Conservation (phyloP, 2,888 invertebrate species). For the Nephrotoma flavescens region DNA sequence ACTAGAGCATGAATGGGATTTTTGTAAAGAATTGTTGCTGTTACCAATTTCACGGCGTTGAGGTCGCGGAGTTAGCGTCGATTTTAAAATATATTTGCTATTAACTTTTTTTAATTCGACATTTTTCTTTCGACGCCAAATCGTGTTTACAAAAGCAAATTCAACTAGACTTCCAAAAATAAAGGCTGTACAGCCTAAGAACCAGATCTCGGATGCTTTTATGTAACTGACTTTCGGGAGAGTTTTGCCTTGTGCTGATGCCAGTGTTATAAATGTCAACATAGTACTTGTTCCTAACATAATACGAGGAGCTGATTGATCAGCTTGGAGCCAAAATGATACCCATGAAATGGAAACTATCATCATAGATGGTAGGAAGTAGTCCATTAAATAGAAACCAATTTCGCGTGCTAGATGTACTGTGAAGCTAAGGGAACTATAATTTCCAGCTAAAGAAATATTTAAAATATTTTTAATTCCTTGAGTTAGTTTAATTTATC, state of each 20-base stretch:
- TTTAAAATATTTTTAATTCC: neutral
- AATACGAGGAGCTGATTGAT: constrained; percentile 69
- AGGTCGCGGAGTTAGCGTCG: constrained; percentile 63
- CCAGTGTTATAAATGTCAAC: constrained; percentile 75
- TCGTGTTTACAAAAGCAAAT: constrained; percentile 79
- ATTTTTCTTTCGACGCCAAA: constrained; percentile 60
- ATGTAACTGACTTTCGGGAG: constrained; percentile 81
- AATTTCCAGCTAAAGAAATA: constrained; percentile 54
- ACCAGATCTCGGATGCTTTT: constrained; percentile 83
- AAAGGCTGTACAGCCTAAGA: constrained; percentile 68
- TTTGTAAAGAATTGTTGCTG: constrained; percentile 43
- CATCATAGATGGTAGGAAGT: constrained; percentile 74
- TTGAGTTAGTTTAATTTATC: neutral
- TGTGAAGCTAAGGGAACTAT: constrained; percentile 63
- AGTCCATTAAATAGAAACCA: constrained; percentile 78
- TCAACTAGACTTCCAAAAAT: constrained; percentile 75
- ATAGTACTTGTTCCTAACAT: constrained; percentile 72
- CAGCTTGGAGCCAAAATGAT: constrained; percentile 78
- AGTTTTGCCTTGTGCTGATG: constrained; percentile 70
- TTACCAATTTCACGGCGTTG: constrained; percentile 54
- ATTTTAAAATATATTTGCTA: constrained; percentile 71
- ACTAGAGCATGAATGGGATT: constrained; percentile 59
- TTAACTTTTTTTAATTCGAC: constrained; percentile 35
- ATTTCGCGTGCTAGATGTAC: constrained; percentile 68
- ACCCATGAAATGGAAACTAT: constrained; percentile 81